Evolutionary conservation across 2,888 invertebrate genomes (phyloP), one percentile per base, ranked within the genome.

Genomic region (Nomada fabriciana): DNA sequence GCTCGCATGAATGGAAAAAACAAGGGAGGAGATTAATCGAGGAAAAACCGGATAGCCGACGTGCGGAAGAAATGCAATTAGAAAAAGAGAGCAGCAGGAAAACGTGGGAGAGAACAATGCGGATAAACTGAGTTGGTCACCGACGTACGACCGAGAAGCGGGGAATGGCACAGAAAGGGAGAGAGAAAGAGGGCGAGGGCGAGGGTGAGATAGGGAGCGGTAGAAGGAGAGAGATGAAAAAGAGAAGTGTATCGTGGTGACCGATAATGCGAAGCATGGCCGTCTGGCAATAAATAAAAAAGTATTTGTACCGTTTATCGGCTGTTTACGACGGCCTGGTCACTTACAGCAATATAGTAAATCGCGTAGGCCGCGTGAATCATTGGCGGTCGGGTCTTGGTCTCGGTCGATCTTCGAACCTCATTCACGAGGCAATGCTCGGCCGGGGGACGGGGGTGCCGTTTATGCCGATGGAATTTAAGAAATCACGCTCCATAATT

Each of bases 361-460:
- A 91, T 83, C 83, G 89, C 88, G 89, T 89, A 89, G 87, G 89
- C 88, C 75, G 89, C 88, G 77, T 89, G 89, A 88, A 89, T 89
- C 89, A 89, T 86, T 89, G 83, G 84, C 75, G 70, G 80, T 65
- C 76, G 64, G 50, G 55, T 23, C 20, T 20, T n/a, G 23, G 18
- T 23, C 52, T 64, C 29, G 60, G 76, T 60, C 86, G 87, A 89
- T 91, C 91, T 88, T 90, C 87, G 89, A 82, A 86, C 84, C 82
- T 84, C 88, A 89, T 88, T 86, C 85, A 89, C 77, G 52, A 52
- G 65, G 50, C 53, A 71, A 60, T 65, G 52, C 57, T 36, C 52
- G 43, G 20, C 1, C 23, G 13, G 63, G 11, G 5, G 52, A n/a
- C 11, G 53, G 29, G n/a, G 42, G 10, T n/a, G 61, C n/a, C 11